phyloP scores from a whole-genome alignment of 1,140 invertebrate species.

The Listronotus oregonensis region DNA sequence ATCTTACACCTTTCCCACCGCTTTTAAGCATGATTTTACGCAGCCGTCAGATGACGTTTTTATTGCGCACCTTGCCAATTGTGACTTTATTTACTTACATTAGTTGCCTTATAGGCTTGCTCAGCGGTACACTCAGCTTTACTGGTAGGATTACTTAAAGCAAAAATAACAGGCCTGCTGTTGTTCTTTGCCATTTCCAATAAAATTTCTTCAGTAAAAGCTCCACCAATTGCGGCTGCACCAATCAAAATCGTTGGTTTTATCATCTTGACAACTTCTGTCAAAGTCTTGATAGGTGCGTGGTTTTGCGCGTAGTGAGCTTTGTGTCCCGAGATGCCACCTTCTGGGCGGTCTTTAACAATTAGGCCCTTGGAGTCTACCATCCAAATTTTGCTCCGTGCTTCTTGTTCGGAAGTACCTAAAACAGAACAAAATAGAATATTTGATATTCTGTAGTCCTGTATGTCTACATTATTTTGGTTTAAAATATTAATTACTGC shows the following conservation, averaged over 20 bases:
- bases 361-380: conserved; percentile 77
- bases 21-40: no score
- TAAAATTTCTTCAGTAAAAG: conserved; percentile 85
- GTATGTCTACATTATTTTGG: no score
- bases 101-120: conserved; percentile 83
- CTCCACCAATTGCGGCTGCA: conserved; percentile 79
- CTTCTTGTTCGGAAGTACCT: conserved; percentile 67
- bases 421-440: neutral
- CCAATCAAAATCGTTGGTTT: conserved; percentile 87
- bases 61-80: no score
- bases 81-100: conserved; percentile 63
- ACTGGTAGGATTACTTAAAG: conserved; percentile 93
- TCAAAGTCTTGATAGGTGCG: conserved; percentile 70
- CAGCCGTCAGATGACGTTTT: no score
- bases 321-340: conserved; percentile 79
- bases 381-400: conserved; percentile 74
- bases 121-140: conserved; percentile 98
- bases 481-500: no score
- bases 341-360: conserved; percentile 75
- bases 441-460: neutral
- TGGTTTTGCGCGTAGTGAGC: conserved; percentile 74
- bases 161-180: conserved; percentile 86
- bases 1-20: no score
- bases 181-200: conserved; percentile 80
- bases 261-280: conserved; percentile 75